These are phyloP conservation scores for Lobophora halterata DNA, from an alignment of 2,888 invertebrate genomes.

Conservation along the genomic window DNA sequence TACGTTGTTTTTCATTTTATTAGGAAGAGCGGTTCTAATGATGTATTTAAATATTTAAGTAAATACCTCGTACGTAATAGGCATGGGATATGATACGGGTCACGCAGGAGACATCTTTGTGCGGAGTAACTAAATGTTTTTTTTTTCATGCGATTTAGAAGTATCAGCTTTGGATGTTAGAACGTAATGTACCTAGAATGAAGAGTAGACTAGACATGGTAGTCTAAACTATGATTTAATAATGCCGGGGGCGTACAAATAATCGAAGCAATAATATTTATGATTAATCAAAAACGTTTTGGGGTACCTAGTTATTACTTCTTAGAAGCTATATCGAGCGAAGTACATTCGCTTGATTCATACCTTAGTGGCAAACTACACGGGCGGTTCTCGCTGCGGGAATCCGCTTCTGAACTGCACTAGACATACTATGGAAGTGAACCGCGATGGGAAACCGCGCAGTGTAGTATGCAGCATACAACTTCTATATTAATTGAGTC, in stretches of 20 bases:
- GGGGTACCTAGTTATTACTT: too few species aligned
- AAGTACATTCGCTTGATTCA: too few species aligned
- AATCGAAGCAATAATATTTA: conserved; percentile 30
- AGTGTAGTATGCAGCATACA: too few species aligned
- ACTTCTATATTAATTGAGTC: too few species aligned
- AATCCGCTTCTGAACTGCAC: too few species aligned
- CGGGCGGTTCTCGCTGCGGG: too few species aligned
- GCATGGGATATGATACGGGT: conserved; percentile 32
- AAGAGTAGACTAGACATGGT: conserved; percentile 51
- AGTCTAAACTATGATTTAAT: conserved; percentile 46
- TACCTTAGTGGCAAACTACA: too few species aligned
- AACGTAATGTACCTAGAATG: conserved; percentile 42
- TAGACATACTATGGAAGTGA: too few species aligned
- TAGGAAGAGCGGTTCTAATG: conserved; percentile 3
- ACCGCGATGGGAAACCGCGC: too few species aligned
- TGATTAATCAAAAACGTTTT: too few species aligned
- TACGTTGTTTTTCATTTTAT: conserved; percentile 1
- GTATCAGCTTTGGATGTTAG: conserved; percentile 69
- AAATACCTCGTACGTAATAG: conserved; percentile 17
- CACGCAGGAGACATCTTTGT: too few species aligned
- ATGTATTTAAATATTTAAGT: conserved; percentile 16
- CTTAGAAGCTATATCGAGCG: too few species aligned
- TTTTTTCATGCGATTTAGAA: conserved; percentile 64
- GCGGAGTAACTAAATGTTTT: conserved; percentile 40
- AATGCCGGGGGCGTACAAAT: conserved; percentile 23